Conservation (phyloP, 2,113 vertebrate species). For the Microtus montanus region DNA sequence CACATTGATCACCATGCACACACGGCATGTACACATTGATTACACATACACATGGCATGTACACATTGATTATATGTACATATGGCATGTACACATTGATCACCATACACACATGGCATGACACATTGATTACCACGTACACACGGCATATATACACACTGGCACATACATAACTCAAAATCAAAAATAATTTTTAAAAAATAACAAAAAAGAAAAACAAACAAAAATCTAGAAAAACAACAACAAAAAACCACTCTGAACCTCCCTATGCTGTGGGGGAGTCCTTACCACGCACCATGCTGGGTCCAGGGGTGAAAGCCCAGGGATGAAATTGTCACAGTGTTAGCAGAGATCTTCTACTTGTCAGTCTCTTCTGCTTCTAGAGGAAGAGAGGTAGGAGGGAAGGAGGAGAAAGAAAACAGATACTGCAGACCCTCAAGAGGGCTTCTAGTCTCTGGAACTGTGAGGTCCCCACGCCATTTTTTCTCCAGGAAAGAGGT, state of each 20-base stretch:
- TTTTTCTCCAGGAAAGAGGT: not conserved
- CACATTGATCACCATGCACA: too few relatives aligned
- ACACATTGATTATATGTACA: not conserved
- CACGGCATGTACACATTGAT: too few relatives aligned
- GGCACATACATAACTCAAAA: not conserved
- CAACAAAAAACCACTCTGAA: not conserved
- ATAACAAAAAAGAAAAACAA: not conserved
- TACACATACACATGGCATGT: too few relatives aligned
- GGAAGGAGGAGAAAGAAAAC: too few relatives aligned
- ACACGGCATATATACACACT: not conserved
- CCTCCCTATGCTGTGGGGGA: too few relatives aligned
- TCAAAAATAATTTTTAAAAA: not conserved
- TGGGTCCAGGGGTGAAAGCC: not conserved
- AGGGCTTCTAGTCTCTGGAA: not conserved
- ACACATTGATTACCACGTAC: too few relatives aligned
- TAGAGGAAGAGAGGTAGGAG: not conserved
- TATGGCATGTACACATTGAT: too few relatives aligned
- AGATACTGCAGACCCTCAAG: not conserved
- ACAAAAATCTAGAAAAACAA: not conserved
- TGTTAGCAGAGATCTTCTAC: not conserved
- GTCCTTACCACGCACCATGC: not conserved
- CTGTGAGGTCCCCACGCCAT: accelerated
- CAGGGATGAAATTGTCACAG: not conserved
- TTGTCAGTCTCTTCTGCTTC: not conserved
- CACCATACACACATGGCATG: too few relatives aligned